phyloP scores from a whole-genome alignment of 64 coral and sea anemone genomes.

The Montipora foliosa region DNA sequence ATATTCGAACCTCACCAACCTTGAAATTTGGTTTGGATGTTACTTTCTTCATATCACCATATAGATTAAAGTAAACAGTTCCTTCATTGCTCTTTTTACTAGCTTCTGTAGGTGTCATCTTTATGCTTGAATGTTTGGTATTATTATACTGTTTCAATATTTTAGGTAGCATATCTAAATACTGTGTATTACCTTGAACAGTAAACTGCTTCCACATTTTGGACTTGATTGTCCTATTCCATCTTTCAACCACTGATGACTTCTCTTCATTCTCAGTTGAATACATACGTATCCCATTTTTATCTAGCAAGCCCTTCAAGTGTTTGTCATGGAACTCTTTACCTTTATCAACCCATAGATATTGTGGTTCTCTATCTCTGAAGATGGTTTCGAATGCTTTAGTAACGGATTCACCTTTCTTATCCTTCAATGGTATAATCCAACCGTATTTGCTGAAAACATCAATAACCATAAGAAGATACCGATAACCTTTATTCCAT shows the following conservation, averaged over 20 bases:
- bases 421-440: constrained; percentile 11
- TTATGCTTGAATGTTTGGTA: constrained; percentile 8
- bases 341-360: constrained; percentile 52
- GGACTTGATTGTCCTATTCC: constrained; percentile 48
- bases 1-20: constrained; percentile 36
- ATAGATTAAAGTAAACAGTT: constrained; percentile 60
- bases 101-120: constrained; percentile 55
- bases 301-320: not conserved
- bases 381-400: constrained; percentile 40
- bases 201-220: constrained; percentile 71
- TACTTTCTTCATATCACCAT: constrained; percentile 31
- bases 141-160: constrained; percentile 49
- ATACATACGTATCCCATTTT: not conserved
- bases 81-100: constrained; percentile 51
- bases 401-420: not conserved
- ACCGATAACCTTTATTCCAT: constrained; percentile 55
- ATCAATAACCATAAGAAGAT: constrained; percentile 39
- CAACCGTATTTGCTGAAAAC: constrained; percentile 52
- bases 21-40: constrained; percentile 34
- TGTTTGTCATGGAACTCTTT: constrained; percentile 44
- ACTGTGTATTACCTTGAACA: constrained; percentile 11
- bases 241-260: constrained; percentile 30
- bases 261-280: constrained; percentile 67
- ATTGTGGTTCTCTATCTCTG: constrained; percentile 1
- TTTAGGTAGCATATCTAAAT: constrained; percentile 23